Evolutionary conservation across 2,888 invertebrate genomes (phyloP).

Genomic region (Spodoptera littoralis): DNA sequence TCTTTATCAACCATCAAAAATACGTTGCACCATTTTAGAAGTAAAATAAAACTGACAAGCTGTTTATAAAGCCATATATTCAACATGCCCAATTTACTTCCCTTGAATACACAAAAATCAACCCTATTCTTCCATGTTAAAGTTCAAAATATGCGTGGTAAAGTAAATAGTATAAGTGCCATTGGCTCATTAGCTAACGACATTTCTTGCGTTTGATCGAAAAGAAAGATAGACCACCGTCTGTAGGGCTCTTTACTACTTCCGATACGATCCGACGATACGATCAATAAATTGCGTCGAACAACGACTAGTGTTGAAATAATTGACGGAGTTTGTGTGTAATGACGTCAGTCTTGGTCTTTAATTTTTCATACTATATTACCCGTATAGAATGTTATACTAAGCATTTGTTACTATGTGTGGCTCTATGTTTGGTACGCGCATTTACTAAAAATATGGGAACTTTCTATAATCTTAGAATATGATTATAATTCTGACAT

Average conservation of each 20-base stretch:
- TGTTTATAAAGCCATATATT: slow-evolving; percentile 64
- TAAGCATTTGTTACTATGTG: too few species aligned
- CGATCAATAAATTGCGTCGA: slow-evolving; percentile 40
- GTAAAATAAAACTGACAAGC: slow-evolving; percentile 59
- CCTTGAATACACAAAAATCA: slow-evolving; percentile 8
- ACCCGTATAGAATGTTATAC: too few species aligned
- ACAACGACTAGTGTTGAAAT: neutral
- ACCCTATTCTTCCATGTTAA: slow-evolving; percentile 32
- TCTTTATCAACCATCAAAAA: slow-evolving; percentile 57
- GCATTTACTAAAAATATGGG: too few species aligned
- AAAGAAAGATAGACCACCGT: slow-evolving; percentile 56
- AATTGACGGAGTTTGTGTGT: neutral
- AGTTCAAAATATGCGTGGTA: slow-evolving; percentile 25
- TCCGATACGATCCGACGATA: slow-evolving; percentile 53
- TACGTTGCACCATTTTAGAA: slow-evolving; percentile 57
- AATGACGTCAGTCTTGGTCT: too few species aligned
- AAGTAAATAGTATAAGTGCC: slow-evolving; percentile 46
- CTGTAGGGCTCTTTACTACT: slow-evolving; percentile 52
- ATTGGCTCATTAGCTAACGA: slow-evolving; percentile 63
- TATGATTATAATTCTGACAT: too few species aligned
- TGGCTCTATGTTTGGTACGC: too few species aligned
- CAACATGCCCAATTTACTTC: slow-evolving; percentile 52
- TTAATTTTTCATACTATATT: too few species aligned
- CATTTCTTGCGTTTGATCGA: slow-evolving; percentile 63
- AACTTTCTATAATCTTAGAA: too few species aligned